Evolutionary conservation across 2,888 invertebrate genomes (phyloP).

Genomic region (Agapostemon virescens): DNA sequence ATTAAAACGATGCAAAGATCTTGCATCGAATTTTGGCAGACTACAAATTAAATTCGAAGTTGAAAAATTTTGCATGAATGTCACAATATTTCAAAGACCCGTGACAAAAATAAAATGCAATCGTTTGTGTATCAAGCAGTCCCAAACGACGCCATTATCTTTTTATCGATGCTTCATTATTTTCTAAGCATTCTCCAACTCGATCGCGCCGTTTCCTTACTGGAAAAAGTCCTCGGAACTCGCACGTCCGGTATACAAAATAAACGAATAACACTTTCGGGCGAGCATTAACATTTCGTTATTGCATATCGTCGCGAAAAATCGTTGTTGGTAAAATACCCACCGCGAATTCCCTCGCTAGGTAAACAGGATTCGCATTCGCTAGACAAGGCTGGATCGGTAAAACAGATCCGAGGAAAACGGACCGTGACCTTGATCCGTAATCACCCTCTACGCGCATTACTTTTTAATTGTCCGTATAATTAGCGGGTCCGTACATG

Average conservation of each 20-base stretch:
- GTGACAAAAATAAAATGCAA: too few relatives aligned
- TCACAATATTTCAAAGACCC: too few relatives aligned
- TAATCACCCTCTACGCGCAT: slow-evolving; percentile 30
- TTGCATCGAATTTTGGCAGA: not conserved
- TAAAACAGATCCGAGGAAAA: slow-evolving; percentile 61
- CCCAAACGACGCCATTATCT: too few relatives aligned
- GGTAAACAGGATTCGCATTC: slow-evolving; percentile 56
- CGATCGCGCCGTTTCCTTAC: not conserved
- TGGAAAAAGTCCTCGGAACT: not conserved
- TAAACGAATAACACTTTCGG: not conserved
- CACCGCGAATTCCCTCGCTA: slow-evolving; percentile 54
- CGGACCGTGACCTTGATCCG: slow-evolving; percentile 49
- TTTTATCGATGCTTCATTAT: not conserved
- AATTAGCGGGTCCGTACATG: slow-evolving; percentile 29
- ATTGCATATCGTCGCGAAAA: not conserved
- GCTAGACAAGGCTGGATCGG: slow-evolving; percentile 61
- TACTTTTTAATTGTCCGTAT: slow-evolving; percentile 46
- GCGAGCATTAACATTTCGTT: not conserved
- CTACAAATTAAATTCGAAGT: too few relatives aligned
- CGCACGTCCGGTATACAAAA: not conserved
- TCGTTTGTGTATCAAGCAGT: too few relatives aligned
- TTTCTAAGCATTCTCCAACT: not conserved
- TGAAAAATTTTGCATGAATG: too few relatives aligned
- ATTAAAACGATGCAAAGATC: not conserved
- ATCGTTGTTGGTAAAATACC: slow-evolving; percentile 60